Conservation (phyloP, 2,888 invertebrate species). For the Lepeophtheirus nordmannii region DNA sequence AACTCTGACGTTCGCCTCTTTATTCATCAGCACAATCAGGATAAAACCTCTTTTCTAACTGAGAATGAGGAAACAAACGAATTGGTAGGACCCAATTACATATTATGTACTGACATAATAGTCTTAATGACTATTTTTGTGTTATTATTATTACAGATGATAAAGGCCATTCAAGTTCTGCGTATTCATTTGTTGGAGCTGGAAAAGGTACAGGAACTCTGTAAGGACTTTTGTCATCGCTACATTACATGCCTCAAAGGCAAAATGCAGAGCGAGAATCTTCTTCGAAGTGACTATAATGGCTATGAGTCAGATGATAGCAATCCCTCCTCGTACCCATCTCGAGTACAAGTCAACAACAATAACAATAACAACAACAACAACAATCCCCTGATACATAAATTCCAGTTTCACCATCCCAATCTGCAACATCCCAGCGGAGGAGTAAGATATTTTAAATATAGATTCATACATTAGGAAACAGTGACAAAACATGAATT, state of each 20-base stretch:
- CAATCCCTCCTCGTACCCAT: no score
- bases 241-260: conserved; percentile 69
- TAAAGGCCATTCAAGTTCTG: conserved; percentile 72
- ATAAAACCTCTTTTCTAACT: conserved; percentile 64
- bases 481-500: no score
- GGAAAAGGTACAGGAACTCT: conserved; percentile 83
- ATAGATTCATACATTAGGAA: no score
- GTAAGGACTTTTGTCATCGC: conserved; percentile 82
- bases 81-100: conserved; percentile 63
- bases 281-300: conserved; percentile 61
- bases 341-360: no score
- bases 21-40: conserved; percentile 72
- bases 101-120: no score
- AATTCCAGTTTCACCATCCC: no score
- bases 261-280: conserved; percentile 71
- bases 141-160: no score
- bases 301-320: conserved; percentile 30
- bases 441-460: no score
- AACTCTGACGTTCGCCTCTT: conserved; percentile 70
- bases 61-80: conserved; percentile 89
- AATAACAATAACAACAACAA: no score
- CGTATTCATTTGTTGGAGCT: conserved; percentile 78
- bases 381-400: no score
- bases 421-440: no score
- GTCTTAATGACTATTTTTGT: no score